Conservation (phyloP, 2,797 vertebrate genomes). For the Selene dorsalis region DNA sequence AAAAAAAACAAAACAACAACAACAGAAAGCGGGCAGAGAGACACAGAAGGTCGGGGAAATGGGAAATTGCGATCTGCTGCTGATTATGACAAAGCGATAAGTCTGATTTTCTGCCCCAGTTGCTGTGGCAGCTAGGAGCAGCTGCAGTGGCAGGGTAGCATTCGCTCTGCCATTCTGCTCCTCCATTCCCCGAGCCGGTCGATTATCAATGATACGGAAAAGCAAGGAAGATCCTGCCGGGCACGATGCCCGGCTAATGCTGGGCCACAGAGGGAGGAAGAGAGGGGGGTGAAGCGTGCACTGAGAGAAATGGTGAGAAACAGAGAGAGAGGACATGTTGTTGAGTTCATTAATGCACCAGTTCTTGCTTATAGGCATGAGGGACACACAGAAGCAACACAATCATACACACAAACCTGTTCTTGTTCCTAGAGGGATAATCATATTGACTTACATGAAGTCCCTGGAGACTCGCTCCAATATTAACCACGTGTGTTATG, state of each 20-base stretch:
- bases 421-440: not conserved
- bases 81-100: constrained; percentile 75
- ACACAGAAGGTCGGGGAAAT: constrained; percentile 37
- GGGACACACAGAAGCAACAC: not conserved
- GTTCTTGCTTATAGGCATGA: constrained; percentile 32
- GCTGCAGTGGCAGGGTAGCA: constrained; percentile 70
- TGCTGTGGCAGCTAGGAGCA: constrained; percentile 76
- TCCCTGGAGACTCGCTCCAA: not conserved
- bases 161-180: constrained; percentile 52
- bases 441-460: constrained; percentile 14
- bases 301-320: not conserved
- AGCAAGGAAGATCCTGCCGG: constrained; percentile 51
- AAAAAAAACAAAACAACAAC: constrained; percentile 6
- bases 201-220: constrained; percentile 78
- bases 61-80: constrained; percentile 41
- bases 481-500: not conserved
- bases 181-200: constrained; percentile 65
- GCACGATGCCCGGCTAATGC: constrained; percentile 53
- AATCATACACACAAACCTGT: not conserved
- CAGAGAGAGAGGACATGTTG: constrained; percentile 22
- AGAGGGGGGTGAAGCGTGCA: not conserved
- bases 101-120: constrained; percentile 81
- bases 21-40: constrained; percentile 16
- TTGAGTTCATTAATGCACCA: constrained; percentile 38
- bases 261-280: constrained; percentile 9